Conservation (phyloP, 2,888 invertebrate genomes). For the Tineola bisselliella region DNA sequence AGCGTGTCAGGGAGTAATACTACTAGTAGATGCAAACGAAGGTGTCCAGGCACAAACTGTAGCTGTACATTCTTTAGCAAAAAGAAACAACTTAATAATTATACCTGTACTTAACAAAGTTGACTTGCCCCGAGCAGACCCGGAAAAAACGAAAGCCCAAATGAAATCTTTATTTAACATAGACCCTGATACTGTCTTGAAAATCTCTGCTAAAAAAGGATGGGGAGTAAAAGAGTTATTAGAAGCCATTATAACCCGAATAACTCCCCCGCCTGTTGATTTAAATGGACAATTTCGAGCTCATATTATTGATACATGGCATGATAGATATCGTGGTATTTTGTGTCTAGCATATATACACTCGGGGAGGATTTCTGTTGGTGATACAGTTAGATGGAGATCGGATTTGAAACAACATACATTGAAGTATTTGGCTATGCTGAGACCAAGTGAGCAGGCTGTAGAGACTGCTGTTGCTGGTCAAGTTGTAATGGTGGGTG, state of each 20-base stretch:
- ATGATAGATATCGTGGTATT: constrained; percentile 86
- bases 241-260: constrained; percentile 77
- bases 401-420: constrained; percentile 80
- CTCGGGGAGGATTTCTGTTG: constrained; percentile 77
- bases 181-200: constrained; percentile 74
- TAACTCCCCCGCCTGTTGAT: constrained; percentile 78
- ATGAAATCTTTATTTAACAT: constrained; percentile 85
- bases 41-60: constrained; percentile 97
- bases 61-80: constrained; percentile 94
- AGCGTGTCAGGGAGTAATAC: constrained; percentile 94
- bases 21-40: constrained; percentile 96
- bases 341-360: constrained; percentile 80
- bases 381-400: constrained; percentile 78
- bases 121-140: constrained; percentile 90
- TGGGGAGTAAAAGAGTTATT: constrained; percentile 82
- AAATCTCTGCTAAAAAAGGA: constrained; percentile 93
- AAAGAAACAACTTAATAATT: constrained; percentile 80
- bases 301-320: constrained; percentile 94
- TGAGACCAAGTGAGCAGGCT: constrained; percentile 79
- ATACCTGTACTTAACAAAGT: constrained; percentile 97
- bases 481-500: constrained; percentile 89
- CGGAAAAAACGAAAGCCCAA: constrained; percentile 83
- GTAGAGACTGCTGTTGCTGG: constrained; percentile 80
- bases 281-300: constrained; percentile 75
- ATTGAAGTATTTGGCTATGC: constrained; percentile 80